Evolutionary conservation across 2,113 vertebrate genomes (phyloP), one percentile per base, ranked within the genome.

Genomic region (Oryzias curvinotus): DNA sequence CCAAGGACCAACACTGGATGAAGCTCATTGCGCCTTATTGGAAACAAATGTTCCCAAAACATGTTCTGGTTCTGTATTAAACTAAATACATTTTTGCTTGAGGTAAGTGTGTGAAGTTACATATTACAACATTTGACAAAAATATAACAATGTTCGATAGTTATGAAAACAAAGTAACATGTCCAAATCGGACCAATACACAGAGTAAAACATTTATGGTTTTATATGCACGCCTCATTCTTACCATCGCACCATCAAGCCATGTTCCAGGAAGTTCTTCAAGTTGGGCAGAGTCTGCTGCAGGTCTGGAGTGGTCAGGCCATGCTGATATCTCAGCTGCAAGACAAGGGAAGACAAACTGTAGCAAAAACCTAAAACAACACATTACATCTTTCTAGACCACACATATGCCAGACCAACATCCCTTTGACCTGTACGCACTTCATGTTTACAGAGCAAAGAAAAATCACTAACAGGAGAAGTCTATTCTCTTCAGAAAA

Each of bases 231-330:
- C 18, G 26, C 44, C 4, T 71, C 43, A 21, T 21, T 92, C 96
- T 94, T 82, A 98, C 97, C 96, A 98, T 90, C 94, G 91, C 77
- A 98, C 94, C 92, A 98, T 92, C 16, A 98, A 91, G 36, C 96
- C 97, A 5, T 97, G 94, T 62, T 98, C 96, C 91, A 98, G 89
- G 81, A 98, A 99, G 91, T 93, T 94, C 90, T 98, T 99, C 89
- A 99, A 90, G 88, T 99, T 99, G 44, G 96, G 96, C 68, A 98
- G 92, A n/a, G 96, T 99, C 85, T 97, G 96, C 67, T 95, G 93
- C 81, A 99, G 91, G 80, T 98, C 96, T 41, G 97, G 95, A 65
- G 97, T 99, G 81, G 95, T 95, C 74, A 99, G 83, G 47, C 95
- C 94, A 47, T 98, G 96, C 71, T 98, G 97, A 72, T 99, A 98